Evolutionary conservation across 92 coral and sea anemone genomes (phyloP).

Genomic region (Siderastrea siderea): DNA sequence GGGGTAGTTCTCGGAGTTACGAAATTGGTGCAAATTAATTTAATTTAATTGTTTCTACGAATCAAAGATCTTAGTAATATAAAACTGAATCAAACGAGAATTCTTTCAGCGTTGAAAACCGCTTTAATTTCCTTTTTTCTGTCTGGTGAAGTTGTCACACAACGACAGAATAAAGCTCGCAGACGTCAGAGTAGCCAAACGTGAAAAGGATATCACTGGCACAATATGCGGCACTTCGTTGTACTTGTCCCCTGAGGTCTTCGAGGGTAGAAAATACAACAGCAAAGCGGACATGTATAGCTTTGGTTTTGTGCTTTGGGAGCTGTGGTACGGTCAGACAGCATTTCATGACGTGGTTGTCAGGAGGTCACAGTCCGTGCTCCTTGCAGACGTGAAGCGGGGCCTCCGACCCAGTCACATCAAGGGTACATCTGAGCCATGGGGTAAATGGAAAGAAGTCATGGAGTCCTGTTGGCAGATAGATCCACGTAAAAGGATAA

Average conservation of each 20-base stretch:
- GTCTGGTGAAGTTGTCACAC: conserved; percentile 3
- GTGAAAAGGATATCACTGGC: conserved; percentile 29
- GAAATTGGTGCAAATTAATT: no score
- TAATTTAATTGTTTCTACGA: no score
- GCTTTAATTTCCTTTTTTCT: not conserved
- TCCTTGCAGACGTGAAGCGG: not conserved
- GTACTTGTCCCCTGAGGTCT: conserved; percentile 38
- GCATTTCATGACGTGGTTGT: conserved; percentile 7
- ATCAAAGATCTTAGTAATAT: not conserved
- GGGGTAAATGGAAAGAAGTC: not conserved
- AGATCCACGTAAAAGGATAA: not conserved
- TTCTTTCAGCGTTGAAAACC: not conserved
- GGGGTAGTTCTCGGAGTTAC: no score
- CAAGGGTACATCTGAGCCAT: not conserved
- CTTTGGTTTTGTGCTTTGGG: conserved; percentile 42
- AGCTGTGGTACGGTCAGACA: conserved; percentile 38
- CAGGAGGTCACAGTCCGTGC: not conserved
- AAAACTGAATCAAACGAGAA: not conserved
- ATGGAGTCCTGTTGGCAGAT: conserved; percentile 26
- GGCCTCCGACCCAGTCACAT: conserved; percentile 31
- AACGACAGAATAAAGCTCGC: conserved; percentile 17
- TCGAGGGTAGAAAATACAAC: conserved; percentile 22
- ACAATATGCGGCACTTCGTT: conserved; percentile 15
- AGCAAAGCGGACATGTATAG: conserved; percentile 43
- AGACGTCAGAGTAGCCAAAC: conserved; percentile 44